Conservation (phyloP, 1,140 invertebrate species). For the Varroa destructor region DNA sequence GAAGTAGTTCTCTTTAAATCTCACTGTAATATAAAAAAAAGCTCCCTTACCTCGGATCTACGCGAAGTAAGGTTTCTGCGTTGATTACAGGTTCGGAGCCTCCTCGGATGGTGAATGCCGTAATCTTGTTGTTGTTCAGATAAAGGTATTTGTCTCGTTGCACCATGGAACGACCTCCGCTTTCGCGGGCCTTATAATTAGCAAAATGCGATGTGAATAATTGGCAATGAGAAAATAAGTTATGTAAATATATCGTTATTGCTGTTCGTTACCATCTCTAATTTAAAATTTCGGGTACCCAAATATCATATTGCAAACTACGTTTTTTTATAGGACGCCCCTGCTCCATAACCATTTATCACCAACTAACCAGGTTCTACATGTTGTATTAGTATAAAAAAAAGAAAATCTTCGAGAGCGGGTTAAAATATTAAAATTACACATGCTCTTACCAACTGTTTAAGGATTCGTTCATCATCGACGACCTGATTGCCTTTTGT, state of each 20-base stretch:
- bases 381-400: no score
- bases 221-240: background rate
- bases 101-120: background rate
- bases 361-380: background rate
- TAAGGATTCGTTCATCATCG: background rate
- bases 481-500: background rate
- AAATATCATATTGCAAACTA: background rate
- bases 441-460: constrained; percentile 6
- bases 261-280: background rate
- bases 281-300: background rate
- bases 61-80: background rate
- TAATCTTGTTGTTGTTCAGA: constrained; percentile 2
- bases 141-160: constrained; percentile 10
- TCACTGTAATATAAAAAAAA: background rate
- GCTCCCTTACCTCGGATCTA: background rate
- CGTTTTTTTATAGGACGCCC: background rate
- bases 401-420: no score
- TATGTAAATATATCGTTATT: background rate
- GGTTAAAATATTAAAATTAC: background rate
- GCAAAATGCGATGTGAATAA: no score
- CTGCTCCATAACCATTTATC: background rate
- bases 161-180: constrained; percentile 2
- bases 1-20: no score
- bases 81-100: no score
- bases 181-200: background rate